phyloP scores from a whole-genome alignment of 2,888 invertebrate species.

The Chironomus riparius region DNA sequence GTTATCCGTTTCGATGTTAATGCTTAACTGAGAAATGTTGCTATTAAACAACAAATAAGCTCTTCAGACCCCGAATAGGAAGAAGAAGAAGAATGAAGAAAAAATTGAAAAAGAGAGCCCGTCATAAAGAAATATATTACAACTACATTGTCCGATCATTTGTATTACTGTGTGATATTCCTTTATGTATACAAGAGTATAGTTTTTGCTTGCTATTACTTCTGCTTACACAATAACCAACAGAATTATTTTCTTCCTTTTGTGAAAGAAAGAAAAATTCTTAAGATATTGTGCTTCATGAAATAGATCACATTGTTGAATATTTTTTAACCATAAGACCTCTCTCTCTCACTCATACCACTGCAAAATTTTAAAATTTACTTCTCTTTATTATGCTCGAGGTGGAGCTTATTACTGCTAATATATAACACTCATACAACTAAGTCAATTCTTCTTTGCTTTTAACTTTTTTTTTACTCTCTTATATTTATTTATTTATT shows the following conservation, averaged over 20 bases:
- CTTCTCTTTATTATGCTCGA: background rate
- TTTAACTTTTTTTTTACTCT: too few relatives aligned
- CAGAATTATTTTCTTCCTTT: background rate
- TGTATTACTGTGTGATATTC: slow-evolving; percentile 1
- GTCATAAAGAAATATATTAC: slow-evolving; percentile 23
- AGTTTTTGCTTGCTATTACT: background rate
- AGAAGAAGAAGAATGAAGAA: background rate
- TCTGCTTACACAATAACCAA: background rate
- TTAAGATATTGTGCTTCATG: background rate
- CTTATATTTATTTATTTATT: too few relatives aligned
- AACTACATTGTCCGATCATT: slow-evolving; percentile 24
- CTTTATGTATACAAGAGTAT: background rate
- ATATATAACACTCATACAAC: slow-evolving; percentile 21
- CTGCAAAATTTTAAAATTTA: background rate
- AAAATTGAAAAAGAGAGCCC: slow-evolving; percentile 20
- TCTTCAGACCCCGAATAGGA: slow-evolving; percentile 15
- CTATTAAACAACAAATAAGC: slow-evolving; percentile 26
- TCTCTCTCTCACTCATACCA: background rate
- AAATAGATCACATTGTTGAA: background rate
- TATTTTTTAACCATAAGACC: background rate
- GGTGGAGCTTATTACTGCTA: slow-evolving; percentile 10
- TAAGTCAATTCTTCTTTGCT: background rate
- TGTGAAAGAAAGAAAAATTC: background rate
- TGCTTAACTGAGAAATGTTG: slow-evolving; percentile 39
- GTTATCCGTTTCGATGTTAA: slow-evolving; percentile 44